A percentile compares a stretch with the other conserved stretches of the same genome.
Conservation (phyloP, 2,888 invertebrate species). For the Cepaea hortensis region DNA sequence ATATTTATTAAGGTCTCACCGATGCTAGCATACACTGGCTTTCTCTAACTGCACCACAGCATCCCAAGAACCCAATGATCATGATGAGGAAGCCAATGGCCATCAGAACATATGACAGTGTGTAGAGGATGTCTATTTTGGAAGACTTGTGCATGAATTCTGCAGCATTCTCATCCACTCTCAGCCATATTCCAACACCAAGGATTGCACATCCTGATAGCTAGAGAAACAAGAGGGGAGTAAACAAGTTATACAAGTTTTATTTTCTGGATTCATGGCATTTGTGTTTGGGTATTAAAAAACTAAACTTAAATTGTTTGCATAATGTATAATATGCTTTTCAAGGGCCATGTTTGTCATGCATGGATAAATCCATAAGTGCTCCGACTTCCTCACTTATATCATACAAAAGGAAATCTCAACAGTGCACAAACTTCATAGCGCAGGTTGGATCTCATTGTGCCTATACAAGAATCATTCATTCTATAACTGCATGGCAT, state of each 20-base stretch:
- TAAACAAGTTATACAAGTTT: not conserved
- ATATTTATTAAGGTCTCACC: slow-evolving; percentile 79
- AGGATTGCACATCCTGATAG: slow-evolving; percentile 84
- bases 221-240: slow-evolving; percentile 78
- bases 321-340: no score
- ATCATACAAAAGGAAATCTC: no score
- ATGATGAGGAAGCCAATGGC: slow-evolving; percentile 85
- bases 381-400: no score
- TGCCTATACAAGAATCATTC: no score
- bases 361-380: no score
- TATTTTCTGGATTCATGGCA: not conserved
- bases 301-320: no score
- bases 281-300: not conserved
- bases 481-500: no score
- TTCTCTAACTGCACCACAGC: slow-evolving; percentile 87
- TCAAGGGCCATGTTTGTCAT: no score
- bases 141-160: slow-evolving; percentile 84
- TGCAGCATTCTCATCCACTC: slow-evolving; percentile 82
- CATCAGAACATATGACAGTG: slow-evolving; percentile 85
- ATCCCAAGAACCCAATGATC: slow-evolving; percentile 87
- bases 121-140: slow-evolving; percentile 82
- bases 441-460: no score
- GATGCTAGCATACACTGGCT: slow-evolving; percentile 86
- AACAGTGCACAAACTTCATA: no score
- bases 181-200: slow-evolving; percentile 85